Base-by-base conservation (phyloP, 35 echinoderm and acorn worm genomes). In the Hemicentrotus pulcherrimus region DNA sequence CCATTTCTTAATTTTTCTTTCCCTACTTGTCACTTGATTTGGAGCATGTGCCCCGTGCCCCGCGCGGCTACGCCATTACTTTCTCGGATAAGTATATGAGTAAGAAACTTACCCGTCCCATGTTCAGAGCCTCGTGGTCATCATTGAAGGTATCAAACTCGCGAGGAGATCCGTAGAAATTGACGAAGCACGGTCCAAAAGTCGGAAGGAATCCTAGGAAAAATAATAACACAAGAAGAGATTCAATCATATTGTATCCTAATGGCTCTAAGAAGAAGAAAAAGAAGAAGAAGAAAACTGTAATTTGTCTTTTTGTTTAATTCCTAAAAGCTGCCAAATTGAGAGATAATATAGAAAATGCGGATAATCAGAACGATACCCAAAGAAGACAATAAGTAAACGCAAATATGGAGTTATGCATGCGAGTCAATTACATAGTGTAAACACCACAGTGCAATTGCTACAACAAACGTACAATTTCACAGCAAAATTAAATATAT, bases 81-180 rank as follows among this genome's bases (percentile, higher is more conserved):
- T 41, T 41, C 3, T 41, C 3, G 0, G 50, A 55, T 55, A 55
- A 11, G 50, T 11, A 11, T 11, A 15, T 55, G 7, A 55, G 50
- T 11, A 12, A 59, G 7, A 19, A 58, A 6, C 32, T 94, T 91
- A 97, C 95, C 97, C 92, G 96, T 47, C 97, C 97, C 71, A 46
- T 96, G 47, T 98, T 98, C 78, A 98, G 61, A 71, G 94, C 95
- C 85, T 98, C 97, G 47, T 96, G 95, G 45, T 98, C 90, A 55
- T 96, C 97, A 18, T 88, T 92, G 16, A 98, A 86, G 60, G 96
- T 94, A 52, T 92, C 85, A 31, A 98, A 98, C 65, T 98, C 97
- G 95, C 97, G 96, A 7, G 97, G 94, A 9, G 97, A 98, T 0
- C 97, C 97, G 71, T 98, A 98, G 35, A 98, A 98, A 91, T 98